A percentile compares a stretch with the other conserved stretches of the same genome.
Evolutionary conservation across 2,888 invertebrate species (phyloP).

Genomic region (Kryphioiulus occultus): DNA sequence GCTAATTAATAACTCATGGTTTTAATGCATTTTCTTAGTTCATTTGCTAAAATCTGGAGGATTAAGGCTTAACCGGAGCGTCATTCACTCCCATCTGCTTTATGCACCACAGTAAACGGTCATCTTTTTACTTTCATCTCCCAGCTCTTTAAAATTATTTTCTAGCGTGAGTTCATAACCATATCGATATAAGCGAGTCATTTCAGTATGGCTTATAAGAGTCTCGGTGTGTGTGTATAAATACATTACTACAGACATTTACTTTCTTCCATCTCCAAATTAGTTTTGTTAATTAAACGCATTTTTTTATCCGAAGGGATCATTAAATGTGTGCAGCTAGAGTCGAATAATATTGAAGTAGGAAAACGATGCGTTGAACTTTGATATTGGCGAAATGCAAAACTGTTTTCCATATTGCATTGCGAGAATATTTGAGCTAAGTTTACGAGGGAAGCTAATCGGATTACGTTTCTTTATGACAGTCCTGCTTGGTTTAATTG

Average conservation of each 20-base stretch:
- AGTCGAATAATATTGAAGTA: constrained; percentile 11
- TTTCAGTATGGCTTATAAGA: background rate
- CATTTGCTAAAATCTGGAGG: background rate
- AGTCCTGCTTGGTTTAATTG: constrained; percentile 46
- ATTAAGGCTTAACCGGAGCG: background rate
- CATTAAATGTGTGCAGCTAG: background rate
- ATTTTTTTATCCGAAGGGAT: constrained; percentile 3
- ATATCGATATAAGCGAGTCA: constrained; percentile 6
- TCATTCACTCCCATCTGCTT: background rate
- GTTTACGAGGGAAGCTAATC: constrained; percentile 43
- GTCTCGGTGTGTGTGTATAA: background rate
- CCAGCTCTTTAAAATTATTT: background rate
- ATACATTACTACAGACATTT: constrained; percentile 21
- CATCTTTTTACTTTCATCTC: background rate
- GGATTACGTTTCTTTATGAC: constrained; percentile 49
- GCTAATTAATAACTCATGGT: background rate
- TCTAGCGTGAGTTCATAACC: constrained; percentile 26
- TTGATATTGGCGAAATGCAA: constrained; percentile 38
- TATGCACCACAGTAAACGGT: background rate
- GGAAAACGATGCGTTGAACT: constrained; percentile 31
- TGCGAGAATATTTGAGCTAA: constrained; percentile 41
- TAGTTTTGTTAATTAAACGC: constrained; percentile 38
- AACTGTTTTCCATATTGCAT: constrained; percentile 39
- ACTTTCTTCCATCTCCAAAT: constrained; percentile 40
- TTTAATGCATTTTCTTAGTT: background rate